Evolutionary conservation across 2,113 vertebrate species (phyloP).

Genomic region (Cyprinodon brontotheroides): DNA sequence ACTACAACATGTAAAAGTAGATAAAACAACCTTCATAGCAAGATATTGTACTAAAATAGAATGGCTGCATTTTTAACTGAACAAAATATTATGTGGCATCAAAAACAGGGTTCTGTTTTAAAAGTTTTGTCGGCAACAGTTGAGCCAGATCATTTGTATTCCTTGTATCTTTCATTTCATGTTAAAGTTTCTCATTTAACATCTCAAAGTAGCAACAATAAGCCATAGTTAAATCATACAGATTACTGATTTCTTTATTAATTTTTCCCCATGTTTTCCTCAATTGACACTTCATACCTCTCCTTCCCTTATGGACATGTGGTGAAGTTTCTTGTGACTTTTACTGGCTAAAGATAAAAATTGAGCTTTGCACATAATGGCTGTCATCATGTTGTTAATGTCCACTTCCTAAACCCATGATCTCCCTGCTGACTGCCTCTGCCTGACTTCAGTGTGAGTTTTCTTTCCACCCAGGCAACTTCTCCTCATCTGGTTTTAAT

Average conservation of each 20-base stretch:
- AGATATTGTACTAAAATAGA: neutral
- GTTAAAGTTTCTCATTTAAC: neutral
- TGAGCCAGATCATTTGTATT: neutral
- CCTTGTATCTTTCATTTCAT: neutral
- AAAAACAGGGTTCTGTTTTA: neutral
- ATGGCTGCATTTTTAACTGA: neutral
- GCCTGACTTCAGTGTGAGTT: slow-evolving; percentile 1
- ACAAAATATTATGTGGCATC: neutral
- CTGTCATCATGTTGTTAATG: slow-evolving; percentile 16
- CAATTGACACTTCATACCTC: neutral
- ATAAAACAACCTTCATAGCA: neutral
- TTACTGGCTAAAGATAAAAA: slow-evolving; percentile 2
- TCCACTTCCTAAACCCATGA: slow-evolving; percentile 14
- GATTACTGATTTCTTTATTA: neutral
- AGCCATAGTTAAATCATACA: neutral
- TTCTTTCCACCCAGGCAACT: slow-evolving; percentile 8
- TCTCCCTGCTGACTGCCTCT: neutral
- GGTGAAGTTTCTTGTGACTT: neutral
- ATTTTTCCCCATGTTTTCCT: neutral
- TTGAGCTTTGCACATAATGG: neutral
- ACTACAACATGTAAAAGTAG: neutral
- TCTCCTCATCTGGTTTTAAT: slow-evolving; percentile 64
- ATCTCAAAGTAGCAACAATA: neutral
- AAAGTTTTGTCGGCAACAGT: neutral
- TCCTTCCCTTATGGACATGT: neutral